Percentiles rank a stretch among this genome's conserved stretches.
Conservation (phyloP, 2,113 vertebrate species). For the Daboia siamensis region DNA sequence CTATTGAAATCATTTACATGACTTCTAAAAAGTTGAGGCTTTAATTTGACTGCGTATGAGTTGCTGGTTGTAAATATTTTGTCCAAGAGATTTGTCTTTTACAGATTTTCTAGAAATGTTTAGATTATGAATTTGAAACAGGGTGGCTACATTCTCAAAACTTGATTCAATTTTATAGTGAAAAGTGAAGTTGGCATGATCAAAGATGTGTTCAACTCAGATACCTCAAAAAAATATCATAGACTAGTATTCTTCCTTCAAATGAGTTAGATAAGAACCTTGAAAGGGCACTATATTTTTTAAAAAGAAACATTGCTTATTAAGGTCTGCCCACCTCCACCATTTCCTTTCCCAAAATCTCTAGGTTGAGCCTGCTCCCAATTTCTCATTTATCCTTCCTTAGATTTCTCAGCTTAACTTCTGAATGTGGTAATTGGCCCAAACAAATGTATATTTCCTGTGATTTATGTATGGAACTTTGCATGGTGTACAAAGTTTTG, state of each 20-base stretch:
- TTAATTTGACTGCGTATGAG: conserved; percentile 74
- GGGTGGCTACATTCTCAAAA: conserved; percentile 66
- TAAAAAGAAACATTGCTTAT: conserved; percentile 52
- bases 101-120: conserved; percentile 77
- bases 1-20: conserved; percentile 76
- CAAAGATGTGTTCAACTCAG: conserved; percentile 50
- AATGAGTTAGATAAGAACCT: conserved; percentile 54
- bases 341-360: not conserved
- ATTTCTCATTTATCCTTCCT: conserved; percentile 53
- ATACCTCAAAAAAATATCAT: conserved; percentile 57
- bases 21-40: conserved; percentile 60
- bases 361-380: conserved; percentile 29
- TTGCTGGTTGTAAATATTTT: conserved; percentile 78
- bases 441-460: conserved; percentile 81
- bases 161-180: conserved; percentile 66
- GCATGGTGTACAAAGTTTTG: conserved; percentile 83
- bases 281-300: conserved; percentile 69
- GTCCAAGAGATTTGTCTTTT: conserved; percentile 81
- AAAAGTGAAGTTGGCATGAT: conserved; percentile 28
- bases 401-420: conserved; percentile 63
- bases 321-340: conserved; percentile 34
- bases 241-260: conserved; percentile 48
- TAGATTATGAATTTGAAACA: conserved; percentile 67
- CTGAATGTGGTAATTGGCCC: conserved; percentile 74
- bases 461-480: conserved; percentile 76